Evolutionary conservation across 2,797 vertebrate genomes (phyloP).

Genomic region (Eleutherodactylus coqui): DNA sequence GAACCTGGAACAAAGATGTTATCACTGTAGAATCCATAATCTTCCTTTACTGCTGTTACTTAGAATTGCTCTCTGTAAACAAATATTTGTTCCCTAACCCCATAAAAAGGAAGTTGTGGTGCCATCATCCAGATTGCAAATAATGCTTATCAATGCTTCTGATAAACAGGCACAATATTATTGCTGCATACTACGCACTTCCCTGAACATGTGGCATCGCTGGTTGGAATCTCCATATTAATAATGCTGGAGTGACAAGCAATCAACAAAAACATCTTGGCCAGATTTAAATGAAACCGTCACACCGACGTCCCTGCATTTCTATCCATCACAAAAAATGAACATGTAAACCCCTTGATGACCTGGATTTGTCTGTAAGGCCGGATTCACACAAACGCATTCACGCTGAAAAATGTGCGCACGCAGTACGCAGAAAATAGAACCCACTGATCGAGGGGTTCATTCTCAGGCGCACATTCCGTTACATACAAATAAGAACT

Average conservation of each 20-base stretch:
- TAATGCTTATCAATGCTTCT: background rate
- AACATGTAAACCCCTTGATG: too few species aligned
- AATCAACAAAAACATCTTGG: too few species aligned
- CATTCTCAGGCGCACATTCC: too few species aligned
- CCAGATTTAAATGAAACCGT: too few species aligned
- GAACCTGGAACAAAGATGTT: background rate
- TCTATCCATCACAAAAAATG: too few species aligned
- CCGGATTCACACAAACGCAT: too few species aligned
- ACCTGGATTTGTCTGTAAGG: too few species aligned
- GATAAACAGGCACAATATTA: background rate
- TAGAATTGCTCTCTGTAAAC: background rate
- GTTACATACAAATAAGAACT: too few species aligned
- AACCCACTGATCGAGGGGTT: too few species aligned
- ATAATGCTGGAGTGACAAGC: background rate
- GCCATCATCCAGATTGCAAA: background rate
- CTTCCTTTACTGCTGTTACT: background rate
- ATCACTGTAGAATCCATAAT: background rate
- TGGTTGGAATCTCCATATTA: background rate
- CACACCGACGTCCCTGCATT: too few species aligned
- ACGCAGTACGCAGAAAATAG: too few species aligned
- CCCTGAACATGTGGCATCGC: background rate
- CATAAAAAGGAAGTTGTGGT: constrained; percentile 2
- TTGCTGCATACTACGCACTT: background rate
- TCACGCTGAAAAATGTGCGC: too few species aligned
- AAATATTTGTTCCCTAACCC: background rate